A percentile compares a stretch with the other conserved stretches of the same genome.
phyloP scores from a whole-genome alignment of 2,888 invertebrate species.

The Zonitis immaculata region DNA sequence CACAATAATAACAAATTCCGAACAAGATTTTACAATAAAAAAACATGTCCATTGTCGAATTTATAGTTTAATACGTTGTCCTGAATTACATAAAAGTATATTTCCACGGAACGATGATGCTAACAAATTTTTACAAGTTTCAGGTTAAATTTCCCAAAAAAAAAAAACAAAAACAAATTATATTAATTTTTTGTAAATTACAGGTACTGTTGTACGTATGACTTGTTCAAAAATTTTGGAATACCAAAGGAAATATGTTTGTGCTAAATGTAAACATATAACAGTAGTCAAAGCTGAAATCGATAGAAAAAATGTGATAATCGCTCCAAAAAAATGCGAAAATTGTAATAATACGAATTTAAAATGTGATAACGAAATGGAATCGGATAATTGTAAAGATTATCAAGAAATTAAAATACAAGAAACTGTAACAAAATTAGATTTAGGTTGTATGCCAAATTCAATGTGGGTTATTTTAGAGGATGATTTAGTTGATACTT shows the following conservation, averaged over 20 bases:
- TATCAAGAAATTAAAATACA: conserved; percentile 83
- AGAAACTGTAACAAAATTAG: conserved; percentile 71
- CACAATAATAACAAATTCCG: conserved; percentile 48
- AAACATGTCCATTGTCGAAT: conserved; percentile 64
- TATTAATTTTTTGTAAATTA: conserved; percentile 11
- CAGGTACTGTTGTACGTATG: conserved; percentile 74
- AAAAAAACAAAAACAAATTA: too few relatives aligned
- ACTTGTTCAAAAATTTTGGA: conserved; percentile 73
- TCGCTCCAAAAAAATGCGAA: conserved; percentile 53
- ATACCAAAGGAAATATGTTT: conserved; percentile 67
- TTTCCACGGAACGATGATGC: conserved; percentile 69
- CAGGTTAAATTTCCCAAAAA: conserved; percentile 48
- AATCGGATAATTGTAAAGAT: conserved; percentile 66
- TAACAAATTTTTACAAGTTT: conserved; percentile 67
- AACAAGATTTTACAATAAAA: conserved; percentile 52
- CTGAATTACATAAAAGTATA: conserved; percentile 60
- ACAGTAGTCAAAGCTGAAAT: conserved; percentile 64
- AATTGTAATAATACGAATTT: conserved; percentile 59
- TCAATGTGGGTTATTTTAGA: conserved; percentile 74
- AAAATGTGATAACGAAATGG: conserved; percentile 51
- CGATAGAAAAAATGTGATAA: conserved; percentile 49
- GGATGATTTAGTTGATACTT: conserved; percentile 80
- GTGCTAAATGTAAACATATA: conserved; percentile 70
- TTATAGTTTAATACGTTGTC: conserved; percentile 63
- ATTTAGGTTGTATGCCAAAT: conserved; percentile 68